These are phyloP conservation scores for Synanthedon myopaeformis DNA, from an alignment of 2,888 invertebrate genomes.

Conservation along the genomic window DNA sequence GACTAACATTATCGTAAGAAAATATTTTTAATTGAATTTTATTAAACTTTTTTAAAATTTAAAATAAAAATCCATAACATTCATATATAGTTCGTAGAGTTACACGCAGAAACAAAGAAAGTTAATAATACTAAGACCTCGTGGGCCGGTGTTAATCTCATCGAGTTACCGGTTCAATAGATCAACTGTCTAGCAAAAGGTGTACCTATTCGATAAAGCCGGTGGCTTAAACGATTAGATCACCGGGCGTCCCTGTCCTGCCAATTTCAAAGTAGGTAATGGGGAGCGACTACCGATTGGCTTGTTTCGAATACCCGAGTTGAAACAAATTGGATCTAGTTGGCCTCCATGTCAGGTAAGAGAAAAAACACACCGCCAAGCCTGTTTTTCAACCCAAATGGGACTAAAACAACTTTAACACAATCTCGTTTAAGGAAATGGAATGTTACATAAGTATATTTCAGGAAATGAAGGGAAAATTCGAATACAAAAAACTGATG, in stretches of 20 bases:
- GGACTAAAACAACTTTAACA: not conserved
- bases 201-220: conserved; percentile 42
- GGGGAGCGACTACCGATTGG: conserved; percentile 49
- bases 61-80: no score
- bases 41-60: no score
- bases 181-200: conserved; percentile 43
- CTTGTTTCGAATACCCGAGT: conserved; percentile 47
- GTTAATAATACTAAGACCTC: not conserved
- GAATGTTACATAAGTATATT: not conserved
- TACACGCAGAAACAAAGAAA: no score
- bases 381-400: not conserved
- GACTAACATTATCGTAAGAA: no score
- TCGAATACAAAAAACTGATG: no score
- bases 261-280: conserved; percentile 36
- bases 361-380: conserved; percentile 9
- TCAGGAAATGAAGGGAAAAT: no score
- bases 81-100: no score
- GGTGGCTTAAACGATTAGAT: conserved; percentile 47
- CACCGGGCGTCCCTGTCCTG: conserved; percentile 26
- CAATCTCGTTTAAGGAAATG: not conserved
- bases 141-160: not conserved
- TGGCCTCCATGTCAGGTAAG: conserved; percentile 41
- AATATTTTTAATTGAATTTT: no score
- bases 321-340: conserved; percentile 58
- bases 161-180: conserved; percentile 21